Percentiles rank a stretch among this genome's conserved stretches.
These are phyloP conservation scores for Oreohelix idahoensis DNA, from an alignment of 1,140 invertebrate species.

Conservation along the genomic window DNA sequence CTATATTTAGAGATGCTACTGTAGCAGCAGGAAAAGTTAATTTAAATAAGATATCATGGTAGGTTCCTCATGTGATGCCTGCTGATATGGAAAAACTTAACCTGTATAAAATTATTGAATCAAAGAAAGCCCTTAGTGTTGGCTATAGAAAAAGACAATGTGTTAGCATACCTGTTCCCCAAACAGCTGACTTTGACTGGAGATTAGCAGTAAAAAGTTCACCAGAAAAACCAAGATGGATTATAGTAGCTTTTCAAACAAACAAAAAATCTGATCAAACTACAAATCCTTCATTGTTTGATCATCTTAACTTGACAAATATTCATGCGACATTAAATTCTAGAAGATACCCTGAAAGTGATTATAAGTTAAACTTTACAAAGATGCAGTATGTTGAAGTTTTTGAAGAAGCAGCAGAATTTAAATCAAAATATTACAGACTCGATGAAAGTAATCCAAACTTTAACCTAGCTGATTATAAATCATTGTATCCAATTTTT, in stretches of 20 bases:
- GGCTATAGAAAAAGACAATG: conserved; percentile 1
- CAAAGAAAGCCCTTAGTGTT: neutral
- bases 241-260: conserved; percentile 5
- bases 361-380: neutral
- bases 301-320: neutral
- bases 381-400: neutral
- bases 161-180: neutral
- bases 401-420: neutral
- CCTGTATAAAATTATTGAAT: neutral
- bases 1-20: neutral
- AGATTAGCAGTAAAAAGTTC: neutral
- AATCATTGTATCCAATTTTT: neutral
- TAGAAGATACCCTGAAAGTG: neutral
- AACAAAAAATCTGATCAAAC: neutral
- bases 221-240: neutral
- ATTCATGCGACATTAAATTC: conserved; percentile 8
- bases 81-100: neutral
- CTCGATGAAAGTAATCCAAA: neutral
- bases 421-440: conserved; percentile 1
- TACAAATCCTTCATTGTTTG: neutral
- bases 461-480: neutral
- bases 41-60: conserved; percentile 9
- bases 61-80: neutral
- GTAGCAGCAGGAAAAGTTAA: neutral
- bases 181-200: neutral